phyloP scores from a whole-genome alignment of 1,140 invertebrate species.

The Brachionus paranguensis region DNA sequence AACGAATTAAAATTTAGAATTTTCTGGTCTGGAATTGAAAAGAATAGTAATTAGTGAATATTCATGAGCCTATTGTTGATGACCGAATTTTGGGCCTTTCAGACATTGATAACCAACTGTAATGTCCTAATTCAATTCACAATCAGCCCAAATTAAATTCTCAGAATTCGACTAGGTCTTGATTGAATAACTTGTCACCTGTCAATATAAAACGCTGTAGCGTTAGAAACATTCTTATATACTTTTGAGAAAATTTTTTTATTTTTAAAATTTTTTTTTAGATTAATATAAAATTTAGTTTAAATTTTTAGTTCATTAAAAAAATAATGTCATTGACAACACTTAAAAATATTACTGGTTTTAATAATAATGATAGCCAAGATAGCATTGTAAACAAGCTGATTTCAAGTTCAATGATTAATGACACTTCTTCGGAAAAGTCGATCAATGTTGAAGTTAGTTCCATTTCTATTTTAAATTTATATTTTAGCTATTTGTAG shows the following conservation, averaged over 20 bases:
- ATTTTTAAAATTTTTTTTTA: background rate
- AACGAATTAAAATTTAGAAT: background rate
- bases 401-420: constrained; percentile 1
- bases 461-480: background rate
- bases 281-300: background rate
- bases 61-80: background rate
- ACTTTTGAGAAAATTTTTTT: background rate
- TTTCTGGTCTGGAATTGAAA: background rate
- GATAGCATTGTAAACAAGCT: background rate
- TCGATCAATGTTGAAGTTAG: background rate
- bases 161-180: background rate
- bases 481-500: background rate
- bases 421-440: background rate
- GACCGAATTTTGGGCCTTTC: background rate
- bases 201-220: background rate
- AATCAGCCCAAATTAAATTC: background rate
- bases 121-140: constrained; percentile 3
- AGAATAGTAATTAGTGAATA: constrained; percentile 1
- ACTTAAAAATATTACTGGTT: constrained; percentile 20
- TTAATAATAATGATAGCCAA: background rate
- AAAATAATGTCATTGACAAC: constrained; percentile 24
- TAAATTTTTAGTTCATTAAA: background rate
- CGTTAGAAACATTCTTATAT: background rate
- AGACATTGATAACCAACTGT: background rate
- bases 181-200: constrained; percentile 15